Base-by-base conservation (phyloP, 2,888 invertebrate species). In the Nebria brevicollis region DNA sequence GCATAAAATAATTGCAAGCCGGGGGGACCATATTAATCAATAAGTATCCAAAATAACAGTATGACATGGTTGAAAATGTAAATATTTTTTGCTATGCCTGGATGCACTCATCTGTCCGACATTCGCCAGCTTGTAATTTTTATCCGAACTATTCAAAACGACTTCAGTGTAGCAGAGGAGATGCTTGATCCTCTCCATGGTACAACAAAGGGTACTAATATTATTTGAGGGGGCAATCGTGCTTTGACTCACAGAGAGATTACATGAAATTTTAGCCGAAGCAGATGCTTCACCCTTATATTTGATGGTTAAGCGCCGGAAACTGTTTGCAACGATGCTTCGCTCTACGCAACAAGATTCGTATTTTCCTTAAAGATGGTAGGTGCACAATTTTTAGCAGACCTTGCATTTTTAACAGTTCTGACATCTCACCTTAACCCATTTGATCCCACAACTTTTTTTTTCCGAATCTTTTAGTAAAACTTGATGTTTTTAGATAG, bases 201-300 rank as follows among this genome's bases (percentile, higher is more conserved):
- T 81, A 83, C 82, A 82, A 83, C 83, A 72, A 84, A 82, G 82
- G 80, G 83, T 82, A 81, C 79, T 75, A 82, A 82, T 68, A 64
- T 79, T 72, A 82, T 79, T 75, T 15, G 80, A 75, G 82, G 82
- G 79, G 80, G 78, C 75, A 82, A 80, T 82, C 75, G 66, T 77
- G 41, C 73, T 75, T 76, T 82, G 34, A 79, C 72, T 66, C 72
- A 76, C 72, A 79, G 72, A 72, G 75, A 80, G 74, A 20, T 79
- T 82, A 79, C 54, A 20, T 72, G 68, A 75, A 42, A 76, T 79
- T 82, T 82, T 82, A 41, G 20, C 10, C 68, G 72, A 82, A 82
- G 54, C 77, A 54, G 82, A 81, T n/a, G 66, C 77, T 77, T 64
- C 79, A 82, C 42, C 65, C 64, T 2, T 54, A 82, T 26, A 75